phyloP scores from a whole-genome alignment of 2,113 vertebrate species.

The Muntiacus muntjak region DNA sequence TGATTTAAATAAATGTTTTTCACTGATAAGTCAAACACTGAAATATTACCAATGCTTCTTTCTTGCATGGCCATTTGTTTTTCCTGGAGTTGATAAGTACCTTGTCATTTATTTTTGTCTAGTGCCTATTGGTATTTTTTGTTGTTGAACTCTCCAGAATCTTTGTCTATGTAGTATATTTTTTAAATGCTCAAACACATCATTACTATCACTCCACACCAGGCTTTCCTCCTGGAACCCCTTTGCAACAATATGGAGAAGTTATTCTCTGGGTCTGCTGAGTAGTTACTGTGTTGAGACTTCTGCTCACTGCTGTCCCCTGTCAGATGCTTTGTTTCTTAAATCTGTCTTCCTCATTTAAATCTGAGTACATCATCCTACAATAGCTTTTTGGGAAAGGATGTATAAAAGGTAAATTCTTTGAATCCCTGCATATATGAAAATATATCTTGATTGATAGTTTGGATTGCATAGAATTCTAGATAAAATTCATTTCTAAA shows the following conservation, averaged over 20 bases:
- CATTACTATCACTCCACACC: background rate
- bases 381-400: background rate
- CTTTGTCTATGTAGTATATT: background rate
- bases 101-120: conserved; percentile 21
- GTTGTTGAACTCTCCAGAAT: background rate
- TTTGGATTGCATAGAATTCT: background rate
- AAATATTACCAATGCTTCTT: background rate
- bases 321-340: background rate
- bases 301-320: background rate
- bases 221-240: background rate
- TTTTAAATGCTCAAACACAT: background rate
- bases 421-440: background rate
- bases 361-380: background rate
- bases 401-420: background rate
- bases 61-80: background rate
- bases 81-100: background rate
- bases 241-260: background rate
- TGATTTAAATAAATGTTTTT: background rate
- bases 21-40: background rate
- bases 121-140: background rate
- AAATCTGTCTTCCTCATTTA: background rate
- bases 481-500: conserved; percentile 5
- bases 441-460: background rate
- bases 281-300: background rate
- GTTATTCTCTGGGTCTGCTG: background rate